Conservation (phyloP, 1,140 invertebrate genomes). For the Semibalanus balanoides region DNA sequence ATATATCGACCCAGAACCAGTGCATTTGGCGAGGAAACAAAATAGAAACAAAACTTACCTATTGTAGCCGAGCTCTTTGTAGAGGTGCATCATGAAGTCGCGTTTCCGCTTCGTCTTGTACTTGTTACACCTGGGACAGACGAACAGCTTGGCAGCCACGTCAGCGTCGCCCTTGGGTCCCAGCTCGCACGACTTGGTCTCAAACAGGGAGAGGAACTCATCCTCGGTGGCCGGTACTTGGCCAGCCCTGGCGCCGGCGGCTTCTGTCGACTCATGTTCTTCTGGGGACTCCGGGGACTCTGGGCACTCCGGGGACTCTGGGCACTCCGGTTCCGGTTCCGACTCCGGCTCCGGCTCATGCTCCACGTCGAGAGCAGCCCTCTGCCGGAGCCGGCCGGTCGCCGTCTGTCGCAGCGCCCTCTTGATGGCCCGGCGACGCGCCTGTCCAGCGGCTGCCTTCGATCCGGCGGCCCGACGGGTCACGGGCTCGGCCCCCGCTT, state of each 20-base stretch:
- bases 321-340: constrained; percentile 13
- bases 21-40: too few relatives aligned
- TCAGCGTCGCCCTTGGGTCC: neutral
- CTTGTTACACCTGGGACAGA: constrained; percentile 19
- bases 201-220: neutral
- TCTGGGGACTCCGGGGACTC: neutral
- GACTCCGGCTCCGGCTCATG: constrained; percentile 11
- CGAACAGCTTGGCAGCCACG: constrained; percentile 9
- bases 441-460: neutral
- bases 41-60: too few relatives aligned
- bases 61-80: constrained; percentile 19
- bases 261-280: neutral
- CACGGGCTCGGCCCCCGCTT: neutral
- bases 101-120: constrained; percentile 18
- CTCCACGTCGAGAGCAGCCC: neutral
- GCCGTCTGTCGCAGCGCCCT: neutral
- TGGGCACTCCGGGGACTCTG: constrained; percentile 9
- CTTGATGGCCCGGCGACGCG: constrained; percentile 1
- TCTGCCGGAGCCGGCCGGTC: neutral
- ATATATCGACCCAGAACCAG: too few relatives aligned
- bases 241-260: neutral
- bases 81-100: constrained; percentile 19
- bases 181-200: neutral
- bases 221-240: neutral
- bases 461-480: neutral